phyloP scores from a whole-genome alignment of 2,113 vertebrate species.

The Ascaphus truei region DNA sequence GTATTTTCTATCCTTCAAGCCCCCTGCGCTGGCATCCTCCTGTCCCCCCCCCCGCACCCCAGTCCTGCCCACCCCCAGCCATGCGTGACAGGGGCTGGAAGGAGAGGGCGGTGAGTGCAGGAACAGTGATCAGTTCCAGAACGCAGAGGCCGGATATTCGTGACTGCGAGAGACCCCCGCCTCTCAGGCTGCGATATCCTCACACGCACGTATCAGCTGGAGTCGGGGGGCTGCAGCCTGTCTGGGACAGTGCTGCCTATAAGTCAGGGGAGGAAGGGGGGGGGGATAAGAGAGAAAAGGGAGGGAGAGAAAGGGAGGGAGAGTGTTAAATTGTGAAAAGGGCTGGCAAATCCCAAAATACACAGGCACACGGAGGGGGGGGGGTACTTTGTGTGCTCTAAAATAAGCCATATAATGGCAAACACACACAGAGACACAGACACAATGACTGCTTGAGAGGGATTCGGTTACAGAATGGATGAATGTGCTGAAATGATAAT shows the following conservation, averaged over 20 bases:
- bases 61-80: conserved; percentile 32
- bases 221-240: conserved; percentile 59
- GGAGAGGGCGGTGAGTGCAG: conserved; percentile 76
- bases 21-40: background rate
- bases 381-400: conserved; percentile 58
- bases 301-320: background rate
- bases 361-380: conserved; percentile 58
- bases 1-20: conserved; percentile 1
- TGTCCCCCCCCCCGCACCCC: background rate
- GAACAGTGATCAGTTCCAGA: conserved; percentile 80
- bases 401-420: conserved; percentile 33
- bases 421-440: conserved; percentile 7
- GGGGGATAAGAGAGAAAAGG: background rate
- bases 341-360: conserved; percentile 5
- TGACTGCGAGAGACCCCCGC: conserved; percentile 52
- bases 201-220: conserved; percentile 39
- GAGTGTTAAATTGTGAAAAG: background rate
- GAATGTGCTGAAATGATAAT: no score
- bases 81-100: conserved; percentile 78
- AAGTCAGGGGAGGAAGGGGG: background rate
- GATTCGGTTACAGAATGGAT: no score
- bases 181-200: conserved; percentile 23
- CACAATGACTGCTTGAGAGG: no score
- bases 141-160: conserved; percentile 46
- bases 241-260: background rate